phyloP scores from a whole-genome alignment of 2,888 invertebrate genomes.

The Cantharis flavilabris region DNA sequence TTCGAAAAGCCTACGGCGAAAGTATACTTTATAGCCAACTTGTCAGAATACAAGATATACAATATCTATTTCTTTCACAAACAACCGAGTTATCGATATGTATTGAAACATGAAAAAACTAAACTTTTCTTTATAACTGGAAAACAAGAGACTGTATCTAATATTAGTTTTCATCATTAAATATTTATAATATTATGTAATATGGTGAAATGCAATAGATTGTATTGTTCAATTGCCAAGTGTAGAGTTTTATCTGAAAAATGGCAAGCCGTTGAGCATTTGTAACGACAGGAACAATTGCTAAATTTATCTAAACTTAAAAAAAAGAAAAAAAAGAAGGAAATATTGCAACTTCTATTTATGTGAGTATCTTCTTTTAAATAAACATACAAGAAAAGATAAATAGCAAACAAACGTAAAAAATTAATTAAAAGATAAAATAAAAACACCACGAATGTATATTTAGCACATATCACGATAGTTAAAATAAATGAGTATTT shows the following conservation, averaged over 20 bases:
- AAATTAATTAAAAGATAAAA: background rate
- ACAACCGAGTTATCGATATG: no score
- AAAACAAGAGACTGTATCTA: no score
- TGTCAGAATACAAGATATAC: no score
- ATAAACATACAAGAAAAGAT: background rate
- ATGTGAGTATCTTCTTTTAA: background rate
- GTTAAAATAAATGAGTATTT: constrained; percentile 21
- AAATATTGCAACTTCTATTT: background rate
- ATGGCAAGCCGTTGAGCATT: background rate
- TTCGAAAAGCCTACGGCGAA: no score
- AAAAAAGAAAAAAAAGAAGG: background rate
- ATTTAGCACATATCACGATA: background rate
- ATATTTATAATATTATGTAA: no score
- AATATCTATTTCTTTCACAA: no score
- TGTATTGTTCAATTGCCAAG: background rate
- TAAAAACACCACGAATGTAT: background rate
- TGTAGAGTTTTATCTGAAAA: background rate
- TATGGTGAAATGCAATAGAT: no score
- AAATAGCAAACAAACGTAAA: background rate
- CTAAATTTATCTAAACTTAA: background rate
- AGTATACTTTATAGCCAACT: no score
- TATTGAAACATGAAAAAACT: no score
- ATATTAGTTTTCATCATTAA: no score
- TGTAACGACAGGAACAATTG: background rate
- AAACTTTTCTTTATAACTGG: no score